Evolutionary conservation across 64 coral and sea anemone genomes (phyloP).

Genomic region (Montipora foliosa): DNA sequence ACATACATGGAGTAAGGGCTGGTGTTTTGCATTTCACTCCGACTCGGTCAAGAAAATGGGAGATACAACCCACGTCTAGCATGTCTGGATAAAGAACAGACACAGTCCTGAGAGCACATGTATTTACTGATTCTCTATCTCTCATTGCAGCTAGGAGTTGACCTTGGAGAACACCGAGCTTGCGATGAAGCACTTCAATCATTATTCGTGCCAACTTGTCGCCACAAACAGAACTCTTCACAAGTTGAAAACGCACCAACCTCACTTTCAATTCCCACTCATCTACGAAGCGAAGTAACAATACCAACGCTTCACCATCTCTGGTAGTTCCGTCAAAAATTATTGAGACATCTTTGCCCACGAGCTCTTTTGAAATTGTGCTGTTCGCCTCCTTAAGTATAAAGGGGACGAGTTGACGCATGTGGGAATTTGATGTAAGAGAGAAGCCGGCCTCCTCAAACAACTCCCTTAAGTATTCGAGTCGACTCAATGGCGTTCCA

Average conservation of each 20-base stretch:
- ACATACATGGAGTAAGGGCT: neutral
- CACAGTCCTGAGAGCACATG: slow-evolving; percentile 5
- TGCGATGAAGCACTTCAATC: slow-evolving; percentile 39
- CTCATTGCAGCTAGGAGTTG: slow-evolving; percentile 48
- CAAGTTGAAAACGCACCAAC: slow-evolving; percentile 24
- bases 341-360: slow-evolving; percentile 21
- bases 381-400: slow-evolving; percentile 37
- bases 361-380: slow-evolving; percentile 4
- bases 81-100: neutral
- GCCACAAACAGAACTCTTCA: neutral
- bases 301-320: slow-evolving; percentile 64
- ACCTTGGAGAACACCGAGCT: slow-evolving; percentile 15
- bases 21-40: neutral
- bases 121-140: slow-evolving; percentile 46
- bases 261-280: slow-evolving; percentile 36
- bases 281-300: neutral
- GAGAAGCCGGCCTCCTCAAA: slow-evolving; percentile 42
- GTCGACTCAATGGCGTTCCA: slow-evolving; percentile 42
- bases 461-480: slow-evolving; percentile 53
- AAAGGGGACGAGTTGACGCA: slow-evolving; percentile 47
- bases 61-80: neutral
- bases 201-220: neutral
- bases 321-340: slow-evolving; percentile 70
- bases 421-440: slow-evolving; percentile 45
- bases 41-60: slow-evolving; percentile 1